phyloP scores from a whole-genome alignment of 2,113 vertebrate genomes.

The Propithecus coquereli region DNA sequence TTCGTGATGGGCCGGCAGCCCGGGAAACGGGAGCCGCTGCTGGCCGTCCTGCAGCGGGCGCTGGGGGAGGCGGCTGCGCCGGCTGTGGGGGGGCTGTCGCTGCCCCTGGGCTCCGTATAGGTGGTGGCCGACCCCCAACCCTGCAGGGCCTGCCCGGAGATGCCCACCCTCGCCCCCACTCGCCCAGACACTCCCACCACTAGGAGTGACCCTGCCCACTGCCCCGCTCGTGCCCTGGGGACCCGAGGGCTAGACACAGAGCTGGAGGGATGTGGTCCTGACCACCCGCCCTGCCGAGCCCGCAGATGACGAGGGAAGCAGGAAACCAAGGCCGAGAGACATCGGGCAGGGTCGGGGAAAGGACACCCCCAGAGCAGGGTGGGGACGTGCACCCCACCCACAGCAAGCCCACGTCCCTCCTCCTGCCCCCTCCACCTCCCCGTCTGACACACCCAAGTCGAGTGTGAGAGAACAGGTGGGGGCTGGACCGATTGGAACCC shows the following conservation, averaged over 20 bases:
- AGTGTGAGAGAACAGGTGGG: no score
- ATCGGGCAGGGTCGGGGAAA: background rate
- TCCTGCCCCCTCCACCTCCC: background rate
- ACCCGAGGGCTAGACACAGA: background rate
- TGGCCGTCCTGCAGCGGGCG: background rate
- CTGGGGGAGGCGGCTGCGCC: background rate
- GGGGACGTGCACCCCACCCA: background rate
- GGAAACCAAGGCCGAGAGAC: background rate
- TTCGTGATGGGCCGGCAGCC: background rate
- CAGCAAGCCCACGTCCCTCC: rapidly evolving
- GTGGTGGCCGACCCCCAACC: rapidly evolving
- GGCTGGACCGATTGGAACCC: rapidly evolving
- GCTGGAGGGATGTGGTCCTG: rapidly evolving
- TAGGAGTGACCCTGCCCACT: rapidly evolving
- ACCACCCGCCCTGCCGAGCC: background rate
- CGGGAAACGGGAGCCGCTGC: background rate
- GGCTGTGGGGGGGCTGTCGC: rapidly evolving
- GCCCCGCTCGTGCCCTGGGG: background rate
- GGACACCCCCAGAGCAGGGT: background rate
- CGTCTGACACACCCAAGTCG: background rate
- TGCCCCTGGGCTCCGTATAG: background rate
- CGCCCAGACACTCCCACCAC: background rate
- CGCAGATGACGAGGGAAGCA: no score
- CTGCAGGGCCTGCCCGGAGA: background rate
- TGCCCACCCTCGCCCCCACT: background rate